Evolutionary conservation across 1,140 invertebrate species (phyloP).

Genomic region (Marisa cornuarietis): DNA sequence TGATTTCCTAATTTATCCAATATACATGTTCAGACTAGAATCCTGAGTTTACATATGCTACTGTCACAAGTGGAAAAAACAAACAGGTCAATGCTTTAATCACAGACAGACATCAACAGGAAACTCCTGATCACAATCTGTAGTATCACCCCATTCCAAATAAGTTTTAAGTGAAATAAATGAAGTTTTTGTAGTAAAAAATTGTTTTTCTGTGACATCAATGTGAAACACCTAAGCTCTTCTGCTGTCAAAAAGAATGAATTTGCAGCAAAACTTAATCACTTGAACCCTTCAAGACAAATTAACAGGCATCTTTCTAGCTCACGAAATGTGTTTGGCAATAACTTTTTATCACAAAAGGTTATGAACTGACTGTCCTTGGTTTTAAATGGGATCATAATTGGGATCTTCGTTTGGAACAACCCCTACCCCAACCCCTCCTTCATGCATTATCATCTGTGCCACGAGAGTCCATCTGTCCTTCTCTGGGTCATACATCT

Average conservation of each 20-base stretch:
- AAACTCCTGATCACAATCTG: neutral
- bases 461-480: constrained; percentile 71
- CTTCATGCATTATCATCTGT: constrained; percentile 90
- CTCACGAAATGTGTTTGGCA: neutral
- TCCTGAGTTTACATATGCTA: neutral
- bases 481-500: constrained; percentile 60
- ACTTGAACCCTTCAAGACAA: neutral
- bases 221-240: neutral
- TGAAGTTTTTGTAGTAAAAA: too few relatives aligned
- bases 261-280: neutral
- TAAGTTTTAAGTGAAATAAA: too few relatives aligned
- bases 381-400: neutral
- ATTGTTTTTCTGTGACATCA: too few relatives aligned
- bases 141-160: too few relatives aligned
- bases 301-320: neutral
- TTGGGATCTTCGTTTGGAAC: constrained; percentile 69
- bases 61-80: neutral
- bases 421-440: constrained; percentile 88
- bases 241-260: neutral
- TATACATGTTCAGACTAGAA: neutral
- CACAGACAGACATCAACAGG: neutral
- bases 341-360: neutral
- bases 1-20: neutral
- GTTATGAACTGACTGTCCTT: neutral
- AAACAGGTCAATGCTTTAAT: neutral